Percentiles rank a stretch among this genome's conserved stretches.
Evolutionary conservation across 2,113 vertebrate species (phyloP).

Genomic region (Phylloscopus trochilus): DNA sequence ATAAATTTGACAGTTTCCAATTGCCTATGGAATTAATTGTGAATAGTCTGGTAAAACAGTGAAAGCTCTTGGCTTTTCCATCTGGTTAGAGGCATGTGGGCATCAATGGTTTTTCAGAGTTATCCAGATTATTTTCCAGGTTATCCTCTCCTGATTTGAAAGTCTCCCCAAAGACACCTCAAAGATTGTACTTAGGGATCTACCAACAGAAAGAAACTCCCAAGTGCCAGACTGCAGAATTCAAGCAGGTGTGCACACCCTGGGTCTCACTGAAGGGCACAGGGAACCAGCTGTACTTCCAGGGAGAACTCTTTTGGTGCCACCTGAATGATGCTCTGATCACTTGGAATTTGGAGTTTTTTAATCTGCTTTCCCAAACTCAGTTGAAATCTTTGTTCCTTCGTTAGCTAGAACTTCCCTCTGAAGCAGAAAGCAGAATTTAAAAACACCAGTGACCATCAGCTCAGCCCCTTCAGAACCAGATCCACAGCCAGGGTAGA

Average conservation of each 20-base stretch:
- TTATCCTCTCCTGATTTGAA: background rate
- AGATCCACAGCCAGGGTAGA: too few species aligned
- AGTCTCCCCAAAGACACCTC: background rate
- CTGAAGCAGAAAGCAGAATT: background rate
- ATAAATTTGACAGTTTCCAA: background rate
- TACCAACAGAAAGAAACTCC: accelerated
- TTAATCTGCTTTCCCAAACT: background rate
- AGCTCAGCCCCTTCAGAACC: background rate
- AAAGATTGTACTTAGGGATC: background rate
- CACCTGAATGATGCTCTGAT: background rate
- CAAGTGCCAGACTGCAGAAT: background rate
- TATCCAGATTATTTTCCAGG: background rate
- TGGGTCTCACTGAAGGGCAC: background rate
- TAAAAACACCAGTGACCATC: accelerated
- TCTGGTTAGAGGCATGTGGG: accelerated
- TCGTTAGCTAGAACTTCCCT: background rate
- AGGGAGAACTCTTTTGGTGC: background rate
- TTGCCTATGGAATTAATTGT: background rate
- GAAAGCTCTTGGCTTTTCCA: background rate
- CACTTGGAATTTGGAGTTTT: background rate
- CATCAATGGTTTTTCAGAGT: background rate
- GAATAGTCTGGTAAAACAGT: background rate
- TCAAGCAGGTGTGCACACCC: background rate
- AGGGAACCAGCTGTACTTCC: background rate
- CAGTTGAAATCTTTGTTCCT: background rate